These are phyloP conservation scores for Allygus modestus DNA, from an alignment of 2,888 invertebrate genomes.

Conservation along the genomic window DNA sequence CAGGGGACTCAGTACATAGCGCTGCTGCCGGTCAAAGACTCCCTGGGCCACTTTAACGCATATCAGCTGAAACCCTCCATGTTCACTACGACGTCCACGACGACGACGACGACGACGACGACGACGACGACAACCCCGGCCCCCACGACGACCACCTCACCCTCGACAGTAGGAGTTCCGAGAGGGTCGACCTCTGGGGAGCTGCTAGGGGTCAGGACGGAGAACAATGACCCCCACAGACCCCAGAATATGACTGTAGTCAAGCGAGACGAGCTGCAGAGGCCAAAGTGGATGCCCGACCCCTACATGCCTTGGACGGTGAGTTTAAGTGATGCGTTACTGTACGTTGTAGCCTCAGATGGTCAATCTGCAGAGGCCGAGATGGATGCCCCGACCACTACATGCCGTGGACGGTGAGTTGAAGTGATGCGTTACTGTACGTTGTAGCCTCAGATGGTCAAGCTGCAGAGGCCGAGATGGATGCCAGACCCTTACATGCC, in stretches of 20 bases:
- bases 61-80: conserved; percentile 61
- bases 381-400: no score
- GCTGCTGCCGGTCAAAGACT: conserved; percentile 69
- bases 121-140: conserved; percentile 42
- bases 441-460: no score
- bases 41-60: conserved; percentile 64
- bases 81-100: conserved; percentile 39
- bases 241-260: background rate
- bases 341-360: no score
- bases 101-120: conserved; percentile 50
- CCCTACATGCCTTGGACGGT: conserved; percentile 58
- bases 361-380: no score
- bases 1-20: conserved; percentile 70
- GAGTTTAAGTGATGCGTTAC: no score
- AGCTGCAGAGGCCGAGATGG: no score
- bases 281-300: conserved; percentile 27
- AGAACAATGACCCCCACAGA: conserved; percentile 55
- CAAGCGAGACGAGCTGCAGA: background rate
- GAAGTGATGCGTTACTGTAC: no score
- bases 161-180: background rate
- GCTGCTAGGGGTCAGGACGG: conserved; percentile 11
- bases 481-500: no score
- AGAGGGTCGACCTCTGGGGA: background rate
- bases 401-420: no score
- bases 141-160: conserved; percentile 28